Conservation (phyloP, 2,888 invertebrate genomes). For the Alentia gelatinosa region DNA sequence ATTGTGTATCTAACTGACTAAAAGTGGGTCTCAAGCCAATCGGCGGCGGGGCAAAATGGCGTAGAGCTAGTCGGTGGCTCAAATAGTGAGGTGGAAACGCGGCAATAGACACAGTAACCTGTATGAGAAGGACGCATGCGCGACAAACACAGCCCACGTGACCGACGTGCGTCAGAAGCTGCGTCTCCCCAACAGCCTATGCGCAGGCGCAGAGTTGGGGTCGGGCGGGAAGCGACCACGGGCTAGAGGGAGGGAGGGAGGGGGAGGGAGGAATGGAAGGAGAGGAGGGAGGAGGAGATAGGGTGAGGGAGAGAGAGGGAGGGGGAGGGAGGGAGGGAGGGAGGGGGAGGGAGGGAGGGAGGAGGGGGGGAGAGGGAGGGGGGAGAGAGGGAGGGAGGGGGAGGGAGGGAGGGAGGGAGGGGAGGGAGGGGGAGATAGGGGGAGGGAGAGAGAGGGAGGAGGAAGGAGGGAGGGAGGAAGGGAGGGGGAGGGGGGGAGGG, state of each 20-base stretch:
- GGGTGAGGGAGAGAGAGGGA: background rate
- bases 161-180: too few relatives aligned
- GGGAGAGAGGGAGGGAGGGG: background rate
- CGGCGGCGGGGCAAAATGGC: too few relatives aligned
- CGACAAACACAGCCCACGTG: too few relatives aligned
- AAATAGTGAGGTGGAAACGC: too few relatives aligned
- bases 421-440: background rate
- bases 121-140: too few relatives aligned
- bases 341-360: background rate
- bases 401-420: constrained; percentile 9
- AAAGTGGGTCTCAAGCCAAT: too few relatives aligned
- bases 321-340: background rate
- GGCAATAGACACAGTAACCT: too few relatives aligned
- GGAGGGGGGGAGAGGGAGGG: background rate
- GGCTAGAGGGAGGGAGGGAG: background rate
- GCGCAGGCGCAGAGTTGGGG: too few relatives aligned
- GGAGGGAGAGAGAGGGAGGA: background rate
- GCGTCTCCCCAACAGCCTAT: too few relatives aligned
- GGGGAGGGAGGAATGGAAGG: background rate
- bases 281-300: background rate
- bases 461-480: background rate
- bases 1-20: too few relatives aligned
- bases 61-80: too few relatives aligned
- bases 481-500: constrained; percentile 2
- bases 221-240: background rate